phyloP scores from a whole-genome alignment of 2,797 vertebrate species.

The Threskiornis aethiopicus region DNA sequence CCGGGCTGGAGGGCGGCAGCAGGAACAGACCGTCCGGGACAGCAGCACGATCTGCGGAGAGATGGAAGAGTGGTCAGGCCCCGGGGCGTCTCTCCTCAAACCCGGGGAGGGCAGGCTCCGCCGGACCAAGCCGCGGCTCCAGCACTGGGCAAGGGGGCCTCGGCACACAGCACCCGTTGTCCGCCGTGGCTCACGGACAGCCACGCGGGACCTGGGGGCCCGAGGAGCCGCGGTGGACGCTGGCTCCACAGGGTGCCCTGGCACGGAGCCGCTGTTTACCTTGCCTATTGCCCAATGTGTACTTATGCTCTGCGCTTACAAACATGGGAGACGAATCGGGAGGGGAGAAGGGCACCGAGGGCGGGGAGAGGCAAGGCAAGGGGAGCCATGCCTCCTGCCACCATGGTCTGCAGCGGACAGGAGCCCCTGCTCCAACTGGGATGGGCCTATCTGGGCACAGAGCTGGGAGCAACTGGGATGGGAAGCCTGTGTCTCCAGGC shows the following conservation, averaged over 20 bases:
- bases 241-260: fast-evolving
- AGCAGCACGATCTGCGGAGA: constrained; percentile 26
- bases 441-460: not conserved
- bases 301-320: not conserved
- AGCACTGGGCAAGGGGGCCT: fast-evolving
- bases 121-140: fast-evolving
- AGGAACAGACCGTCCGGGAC: not conserved
- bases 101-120: not conserved
- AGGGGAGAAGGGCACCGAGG: not conserved
- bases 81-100: not conserved
- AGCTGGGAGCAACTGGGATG: not conserved
- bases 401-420: fast-evolving
- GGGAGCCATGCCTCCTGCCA: not conserved
- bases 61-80: constrained; percentile 37
- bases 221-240: fast-evolving
- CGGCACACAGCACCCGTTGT: not conserved
- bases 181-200: fast-evolving
- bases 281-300: constrained; percentile 27
- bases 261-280: not conserved
- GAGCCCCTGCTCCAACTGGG: not conserved
- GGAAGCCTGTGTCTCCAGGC: not conserved
- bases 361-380: not conserved
- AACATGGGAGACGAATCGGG: not conserved
- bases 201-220: fast-evolving
- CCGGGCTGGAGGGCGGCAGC: not conserved